These are phyloP conservation scores for Zosterops borbonicus DNA, from an alignment of 2,113 vertebrate genomes.

Conservation along the genomic window DNA sequence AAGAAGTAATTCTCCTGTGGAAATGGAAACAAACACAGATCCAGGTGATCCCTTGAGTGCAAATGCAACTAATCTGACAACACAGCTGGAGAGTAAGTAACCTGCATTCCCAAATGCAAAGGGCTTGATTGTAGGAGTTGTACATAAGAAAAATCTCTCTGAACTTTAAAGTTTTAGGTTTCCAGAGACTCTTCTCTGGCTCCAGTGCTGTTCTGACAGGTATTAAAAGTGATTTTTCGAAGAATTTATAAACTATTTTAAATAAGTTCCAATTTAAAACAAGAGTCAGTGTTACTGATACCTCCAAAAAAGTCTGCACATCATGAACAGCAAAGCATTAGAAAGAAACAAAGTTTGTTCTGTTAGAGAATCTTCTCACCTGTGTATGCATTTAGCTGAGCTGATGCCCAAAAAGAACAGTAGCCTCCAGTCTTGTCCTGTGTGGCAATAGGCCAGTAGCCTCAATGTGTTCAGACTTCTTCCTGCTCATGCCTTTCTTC, in stretches of 20 bases:
- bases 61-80: conserved; percentile 72
- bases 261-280: not conserved
- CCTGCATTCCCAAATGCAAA: not conserved
- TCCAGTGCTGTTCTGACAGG: not conserved
- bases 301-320: not conserved
- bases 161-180: not conserved
- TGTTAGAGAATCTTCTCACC: not conserved
- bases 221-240: not conserved
- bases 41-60: conserved; percentile 84
- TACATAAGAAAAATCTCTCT: not conserved
- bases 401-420: not conserved
- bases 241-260: not conserved
- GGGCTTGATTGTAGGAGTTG: not conserved
- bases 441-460: not conserved
- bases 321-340: not conserved
- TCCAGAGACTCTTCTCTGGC: not conserved
- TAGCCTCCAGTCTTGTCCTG: not conserved
- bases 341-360: not conserved
- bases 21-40: conserved; percentile 96
- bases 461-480: not conserved
- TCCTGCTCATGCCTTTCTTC: not conserved
- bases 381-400: not conserved
- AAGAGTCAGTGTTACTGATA: not conserved
- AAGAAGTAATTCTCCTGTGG: conserved; percentile 94
- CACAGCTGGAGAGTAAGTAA: conserved; percentile 83